Base-by-base conservation (phyloP, 2,888 invertebrate species). In the Halictus ligatus region DNA sequence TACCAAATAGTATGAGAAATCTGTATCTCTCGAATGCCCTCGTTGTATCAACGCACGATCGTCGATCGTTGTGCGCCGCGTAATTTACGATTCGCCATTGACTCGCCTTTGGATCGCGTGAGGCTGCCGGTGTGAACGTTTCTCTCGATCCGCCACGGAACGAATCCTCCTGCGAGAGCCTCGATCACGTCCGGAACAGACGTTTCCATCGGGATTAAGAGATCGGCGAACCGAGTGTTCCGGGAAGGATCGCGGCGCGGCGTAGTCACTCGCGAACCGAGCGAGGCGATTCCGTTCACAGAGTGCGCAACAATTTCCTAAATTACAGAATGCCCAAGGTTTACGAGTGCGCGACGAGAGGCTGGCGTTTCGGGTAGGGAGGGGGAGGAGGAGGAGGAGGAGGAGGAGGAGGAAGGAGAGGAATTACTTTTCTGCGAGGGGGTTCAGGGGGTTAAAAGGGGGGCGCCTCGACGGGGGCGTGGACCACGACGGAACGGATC, bases 241-340 rank as follows among this genome's bases (percentile, higher is more conserved):
- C 75, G 25, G 25, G 60, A 48, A 10, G 7, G 64, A 80, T 75
- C 48, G 84, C 48, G 84, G 80, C 82, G 84, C 80, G 50, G n/a
- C 35, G 35, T 35, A 85, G 75, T 72, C 80, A 73, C 78, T 85
- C 87, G 85, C 88, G 89, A 85, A 82, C 82, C 91, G 88, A 87
- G 60, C 58, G 58, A 7, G 78, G 78, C 83, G 89, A 85, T 86
- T 84, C 78, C 87, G 88, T 85, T 86, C 86, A 86, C 78, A 89
- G 90, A 91, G 90, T 89, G 89, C 85, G 84, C 89, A 92, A 92
- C 91, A 92, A 93, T 92, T 93, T 91, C 88, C 91, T 93, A 93
- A 93, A 92, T 92, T 93, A 93, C 91, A 91, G 88, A 93, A 93
- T 93, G 93, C 92, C 93, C 93, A 93, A 91, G 89, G 88, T 92